Base-by-base conservation (phyloP, 2,113 vertebrate species). In the Zingel zingel region DNA sequence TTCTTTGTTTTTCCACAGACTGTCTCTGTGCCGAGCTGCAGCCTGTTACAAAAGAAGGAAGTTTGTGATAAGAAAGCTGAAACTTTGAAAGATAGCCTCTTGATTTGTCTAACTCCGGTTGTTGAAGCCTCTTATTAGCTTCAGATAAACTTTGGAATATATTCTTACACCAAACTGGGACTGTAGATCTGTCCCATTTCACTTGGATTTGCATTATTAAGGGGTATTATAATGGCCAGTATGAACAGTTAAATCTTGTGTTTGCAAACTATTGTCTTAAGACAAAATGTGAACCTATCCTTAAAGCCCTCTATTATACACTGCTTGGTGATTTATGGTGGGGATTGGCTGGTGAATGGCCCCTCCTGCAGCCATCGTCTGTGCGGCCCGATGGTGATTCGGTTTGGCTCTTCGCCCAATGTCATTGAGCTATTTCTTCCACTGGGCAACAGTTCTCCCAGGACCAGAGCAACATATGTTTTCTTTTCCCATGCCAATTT, bases 391-490 rank as follows among this genome's bases (percentile, higher is more conserved):
- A 11, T 45, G 54, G 21, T 86, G 77, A 36, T 79, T 85, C 59
- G n/a, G n/a, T 77, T 67, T 68, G 56, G 78, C 73, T 84, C 57
- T 75, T 27, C 16, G 56, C 72, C 47, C 81, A 79, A 13, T 83
- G 81, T 78, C 85, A 89, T 63, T 54, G 77, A 87, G 74, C 27
- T 50, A 50, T 82, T 84, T 89, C 74, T 69, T 81, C 83, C 75
- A 76, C 18, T 77, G 74, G 63, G 77, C 75, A 50, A 77, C 39
- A 63, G 77, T 68, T 79, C 82, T 90, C 89, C 39, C 45, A 62
- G 76, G 82, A 81, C 69, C 27, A 43, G 62, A 66, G 58, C 81
- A 86, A 88, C 87, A 85, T 88, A 77, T 87, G 74, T 79, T 78
- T 82, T 75, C 68, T 71, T 16, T 59, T 86, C 80, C 77, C 75